Conservation (phyloP, 1,140 invertebrate species). For the Branchinecta lynchi region DNA sequence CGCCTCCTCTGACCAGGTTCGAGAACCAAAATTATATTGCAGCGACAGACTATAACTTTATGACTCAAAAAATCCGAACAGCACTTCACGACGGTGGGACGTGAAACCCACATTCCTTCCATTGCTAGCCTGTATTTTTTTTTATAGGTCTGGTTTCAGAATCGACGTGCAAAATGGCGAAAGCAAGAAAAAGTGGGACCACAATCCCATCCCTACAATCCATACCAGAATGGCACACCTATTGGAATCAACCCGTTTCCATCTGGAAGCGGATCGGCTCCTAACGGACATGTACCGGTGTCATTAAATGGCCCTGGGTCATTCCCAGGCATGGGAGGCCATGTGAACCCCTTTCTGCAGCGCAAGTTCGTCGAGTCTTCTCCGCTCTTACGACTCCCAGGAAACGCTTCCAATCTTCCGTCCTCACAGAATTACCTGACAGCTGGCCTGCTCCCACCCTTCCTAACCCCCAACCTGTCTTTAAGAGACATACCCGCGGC, state of each 20-base stretch:
- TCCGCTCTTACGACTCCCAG: not conserved
- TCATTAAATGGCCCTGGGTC: conserved; percentile 15
- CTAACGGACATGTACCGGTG: conserved; percentile 11
- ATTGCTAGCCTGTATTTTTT: conserved; percentile 16
- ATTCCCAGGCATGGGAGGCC: conserved; percentile 18
- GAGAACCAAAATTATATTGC: no score
- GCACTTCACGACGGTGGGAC: no score
- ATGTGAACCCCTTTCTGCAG: conserved; percentile 20
- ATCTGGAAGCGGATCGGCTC: not conserved
- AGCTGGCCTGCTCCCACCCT: not conserved
- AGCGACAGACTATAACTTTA: no score
- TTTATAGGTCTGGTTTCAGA: conserved; percentile 37
- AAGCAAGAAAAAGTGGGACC: conserved; percentile 43
- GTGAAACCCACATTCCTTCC: not conserved
- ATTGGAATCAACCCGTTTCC: not conserved
- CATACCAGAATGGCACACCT: conserved; percentile 42
- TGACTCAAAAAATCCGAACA: no score
- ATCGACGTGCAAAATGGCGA: conserved; percentile 34
- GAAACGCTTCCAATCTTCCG: not conserved
- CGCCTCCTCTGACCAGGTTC: no score
- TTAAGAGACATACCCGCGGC: conserved; percentile 25
- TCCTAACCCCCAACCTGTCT: conserved; percentile 22
- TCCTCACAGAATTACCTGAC: not conserved
- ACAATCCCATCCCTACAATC: conserved; percentile 73
- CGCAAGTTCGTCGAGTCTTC: conserved; percentile 18